A percentile compares a stretch with the other conserved stretches of the same genome.
phyloP scores from a whole-genome alignment of 1,140 invertebrate species.

The Hetaerina americana region DNA sequence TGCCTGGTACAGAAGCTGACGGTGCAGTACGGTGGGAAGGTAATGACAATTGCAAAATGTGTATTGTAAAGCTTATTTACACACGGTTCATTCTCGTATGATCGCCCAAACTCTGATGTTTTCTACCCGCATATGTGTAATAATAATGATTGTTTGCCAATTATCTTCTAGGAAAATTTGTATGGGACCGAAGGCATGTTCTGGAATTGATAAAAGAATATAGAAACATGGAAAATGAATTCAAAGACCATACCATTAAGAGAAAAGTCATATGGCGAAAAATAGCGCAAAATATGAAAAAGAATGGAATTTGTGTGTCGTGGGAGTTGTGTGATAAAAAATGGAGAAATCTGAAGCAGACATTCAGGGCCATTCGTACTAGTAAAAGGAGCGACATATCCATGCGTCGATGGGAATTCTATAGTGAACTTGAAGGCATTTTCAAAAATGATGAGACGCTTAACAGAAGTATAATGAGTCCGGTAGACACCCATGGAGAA shows the following conservation, averaged over 20 bases:
- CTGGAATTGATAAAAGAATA: not conserved
- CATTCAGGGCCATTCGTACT: not conserved
- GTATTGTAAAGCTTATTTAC: not conserved
- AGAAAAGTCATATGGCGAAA: not conserved
- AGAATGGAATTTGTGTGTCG: not conserved
- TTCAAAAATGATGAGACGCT: not conserved
- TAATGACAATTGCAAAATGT: not conserved
- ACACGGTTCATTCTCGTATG: not conserved
- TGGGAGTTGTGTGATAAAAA: constrained; percentile 1
- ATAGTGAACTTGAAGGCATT: not conserved
- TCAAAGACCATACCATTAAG: not conserved
- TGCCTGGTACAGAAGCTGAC: not conserved
- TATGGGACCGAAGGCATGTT: not conserved
- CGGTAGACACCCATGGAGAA: too few species aligned
- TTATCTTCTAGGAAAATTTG: not conserved
- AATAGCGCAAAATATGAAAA: not conserved
- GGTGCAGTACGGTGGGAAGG: not conserved
- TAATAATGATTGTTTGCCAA: not conserved
- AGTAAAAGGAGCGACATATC: constrained; percentile 3
- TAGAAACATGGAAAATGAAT: not conserved
- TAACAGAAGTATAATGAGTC: not conserved
- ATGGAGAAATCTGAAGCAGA: constrained; percentile 3
- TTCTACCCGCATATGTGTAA: too few species aligned
- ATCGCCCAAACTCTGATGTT: too few species aligned
- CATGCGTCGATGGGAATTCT: constrained; percentile 1